phyloP scores from a whole-genome alignment of 2,797 vertebrate species.

The Xiphorhynchus erythropygius region DNA sequence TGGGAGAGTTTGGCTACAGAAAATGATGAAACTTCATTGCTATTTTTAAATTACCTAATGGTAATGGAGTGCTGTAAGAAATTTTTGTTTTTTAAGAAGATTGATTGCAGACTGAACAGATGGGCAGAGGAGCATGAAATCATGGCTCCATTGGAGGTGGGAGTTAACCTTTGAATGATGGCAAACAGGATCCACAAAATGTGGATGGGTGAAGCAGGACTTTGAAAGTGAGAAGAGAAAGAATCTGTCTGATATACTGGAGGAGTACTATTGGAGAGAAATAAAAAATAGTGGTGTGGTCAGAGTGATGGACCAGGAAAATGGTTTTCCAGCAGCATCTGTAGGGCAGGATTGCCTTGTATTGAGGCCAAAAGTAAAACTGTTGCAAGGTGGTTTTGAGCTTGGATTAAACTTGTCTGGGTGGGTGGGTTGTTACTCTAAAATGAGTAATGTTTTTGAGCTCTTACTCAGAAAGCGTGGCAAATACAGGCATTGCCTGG shows the following conservation, averaged over 20 bases:
- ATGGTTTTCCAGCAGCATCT: neutral
- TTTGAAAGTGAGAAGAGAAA: neutral
- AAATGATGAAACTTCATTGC: neutral
- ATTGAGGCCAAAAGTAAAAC: neutral
- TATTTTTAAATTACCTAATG: slow-evolving; percentile 4
- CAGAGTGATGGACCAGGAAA: neutral
- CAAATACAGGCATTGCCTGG: neutral
- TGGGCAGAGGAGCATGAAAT: neutral
- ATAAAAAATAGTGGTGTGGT: neutral
- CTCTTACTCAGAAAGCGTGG: neutral
- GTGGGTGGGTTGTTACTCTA: neutral
- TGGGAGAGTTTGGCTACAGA: neutral
- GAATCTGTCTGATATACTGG: neutral
- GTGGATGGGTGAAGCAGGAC: neutral
- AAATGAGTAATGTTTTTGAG: neutral
- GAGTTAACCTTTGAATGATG: neutral
- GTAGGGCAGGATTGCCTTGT: neutral
- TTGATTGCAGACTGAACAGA: neutral
- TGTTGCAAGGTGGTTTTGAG: neutral
- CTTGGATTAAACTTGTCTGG: neutral
- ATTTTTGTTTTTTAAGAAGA: neutral
- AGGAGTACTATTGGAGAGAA: neutral
- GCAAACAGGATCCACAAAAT: neutral
- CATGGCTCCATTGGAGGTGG: neutral
- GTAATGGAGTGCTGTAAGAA: neutral